Conservation (phyloP, 1,140 invertebrate species). For the Drosophila nasuta region DNA sequence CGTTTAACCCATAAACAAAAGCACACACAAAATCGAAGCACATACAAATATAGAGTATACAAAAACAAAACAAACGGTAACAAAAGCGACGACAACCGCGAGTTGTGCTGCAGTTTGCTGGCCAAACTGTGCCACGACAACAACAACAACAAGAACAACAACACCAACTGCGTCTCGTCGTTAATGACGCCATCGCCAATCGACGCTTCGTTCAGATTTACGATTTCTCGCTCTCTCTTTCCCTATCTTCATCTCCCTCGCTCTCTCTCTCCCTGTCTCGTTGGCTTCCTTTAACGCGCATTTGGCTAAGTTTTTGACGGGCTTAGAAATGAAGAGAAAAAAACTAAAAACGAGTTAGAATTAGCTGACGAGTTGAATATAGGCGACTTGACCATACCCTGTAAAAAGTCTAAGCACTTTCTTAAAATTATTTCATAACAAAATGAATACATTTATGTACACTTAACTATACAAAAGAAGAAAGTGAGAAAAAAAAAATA, state of each 20-base stretch:
- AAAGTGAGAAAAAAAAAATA: too few species aligned
- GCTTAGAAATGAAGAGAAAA: constrained; percentile 14
- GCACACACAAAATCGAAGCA: constrained; percentile 48
- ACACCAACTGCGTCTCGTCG: constrained; percentile 10
- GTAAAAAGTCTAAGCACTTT: not conserved
- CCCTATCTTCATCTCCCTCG: not conserved
- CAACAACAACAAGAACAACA: not conserved
- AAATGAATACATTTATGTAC: too few species aligned
- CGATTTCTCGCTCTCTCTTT: constrained; percentile 12
- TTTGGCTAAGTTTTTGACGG: constrained; percentile 27
- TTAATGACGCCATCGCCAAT: constrained; percentile 57
- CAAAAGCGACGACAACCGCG: constrained; percentile 35
- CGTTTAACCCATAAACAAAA: constrained; percentile 59
- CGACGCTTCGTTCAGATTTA: constrained; percentile 20
- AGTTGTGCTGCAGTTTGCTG: constrained; percentile 43
- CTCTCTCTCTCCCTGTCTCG: not conserved
- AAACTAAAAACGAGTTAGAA: constrained; percentile 22
- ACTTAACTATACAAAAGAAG: too few species aligned
- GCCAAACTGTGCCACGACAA: constrained; percentile 49
- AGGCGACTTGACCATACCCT: constrained; percentile 20
- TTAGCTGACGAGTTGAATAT: not conserved
- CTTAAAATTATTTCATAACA: too few species aligned
- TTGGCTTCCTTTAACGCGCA: constrained; percentile 63
- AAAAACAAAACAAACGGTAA: constrained; percentile 39
- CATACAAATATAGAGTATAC: constrained; percentile 1